Percentiles rank a stretch among this genome's conserved stretches.
Evolutionary conservation across 2,797 vertebrate species (phyloP).

Genomic region (Anomalospiza imberbis): DNA sequence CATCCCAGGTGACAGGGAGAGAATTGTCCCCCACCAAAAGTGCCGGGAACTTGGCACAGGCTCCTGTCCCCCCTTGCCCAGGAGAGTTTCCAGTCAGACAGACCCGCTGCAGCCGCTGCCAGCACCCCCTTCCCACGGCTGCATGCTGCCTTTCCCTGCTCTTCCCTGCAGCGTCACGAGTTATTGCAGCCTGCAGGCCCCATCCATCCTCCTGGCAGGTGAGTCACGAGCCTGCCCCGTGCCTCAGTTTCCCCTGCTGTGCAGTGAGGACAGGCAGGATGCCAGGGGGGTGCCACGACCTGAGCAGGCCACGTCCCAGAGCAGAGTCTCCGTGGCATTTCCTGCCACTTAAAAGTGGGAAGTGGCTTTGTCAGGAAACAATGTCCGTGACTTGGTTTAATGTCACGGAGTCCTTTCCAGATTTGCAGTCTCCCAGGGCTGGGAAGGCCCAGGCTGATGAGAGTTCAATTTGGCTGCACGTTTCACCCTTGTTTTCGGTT

Average conservation of each 20-base stretch:
- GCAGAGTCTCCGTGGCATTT: accelerated
- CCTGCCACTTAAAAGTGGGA: not conserved
- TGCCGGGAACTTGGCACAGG: not conserved
- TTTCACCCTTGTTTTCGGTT: not conserved
- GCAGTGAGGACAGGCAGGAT: not conserved
- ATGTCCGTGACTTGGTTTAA: not conserved
- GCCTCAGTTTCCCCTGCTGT: conserved; percentile 23
- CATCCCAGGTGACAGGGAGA: not conserved
- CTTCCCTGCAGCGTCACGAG: not conserved
- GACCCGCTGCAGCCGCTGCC: not conserved
- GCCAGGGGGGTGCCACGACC: not conserved
- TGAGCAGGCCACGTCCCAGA: accelerated
- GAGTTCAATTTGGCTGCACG: not conserved
- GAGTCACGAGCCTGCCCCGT: not conserved
- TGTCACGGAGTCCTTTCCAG: not conserved
- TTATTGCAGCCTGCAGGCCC: not conserved
- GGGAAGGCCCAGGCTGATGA: not conserved
- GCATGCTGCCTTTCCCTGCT: not conserved
- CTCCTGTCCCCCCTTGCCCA: not conserved
- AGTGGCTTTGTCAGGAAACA: not conserved
- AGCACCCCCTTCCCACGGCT: not conserved
- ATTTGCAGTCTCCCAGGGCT: not conserved
- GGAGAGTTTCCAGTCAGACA: not conserved
- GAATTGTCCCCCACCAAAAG: not conserved
- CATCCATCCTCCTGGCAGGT: not conserved